phyloP scores from a whole-genome alignment of 2,888 invertebrate genomes.

The Sussaba pulchella region DNA sequence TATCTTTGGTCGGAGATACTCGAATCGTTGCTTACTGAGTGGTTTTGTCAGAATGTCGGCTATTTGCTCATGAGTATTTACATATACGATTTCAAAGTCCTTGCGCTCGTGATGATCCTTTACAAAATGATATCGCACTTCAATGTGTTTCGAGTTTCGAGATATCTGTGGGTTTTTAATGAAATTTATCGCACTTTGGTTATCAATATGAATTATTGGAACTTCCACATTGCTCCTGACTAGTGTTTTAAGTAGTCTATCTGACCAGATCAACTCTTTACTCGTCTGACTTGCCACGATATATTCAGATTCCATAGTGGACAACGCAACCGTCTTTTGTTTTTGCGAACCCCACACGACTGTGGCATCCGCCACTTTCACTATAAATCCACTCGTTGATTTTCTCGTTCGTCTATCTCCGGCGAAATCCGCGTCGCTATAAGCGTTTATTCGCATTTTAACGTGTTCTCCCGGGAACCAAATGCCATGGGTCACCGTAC shows the following conservation, averaged over 20 bases:
- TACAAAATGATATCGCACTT: not conserved
- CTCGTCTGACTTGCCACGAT: conserved; percentile 54
- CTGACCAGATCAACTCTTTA: conserved; percentile 55
- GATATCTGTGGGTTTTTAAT: conserved; percentile 6
- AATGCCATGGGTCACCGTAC: conserved; percentile 50
- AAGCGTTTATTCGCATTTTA: conserved; percentile 39
- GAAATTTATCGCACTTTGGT: conserved; percentile 34
- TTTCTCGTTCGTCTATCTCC: conserved; percentile 59
- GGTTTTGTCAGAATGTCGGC: not conserved
- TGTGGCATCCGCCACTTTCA: conserved; percentile 55
- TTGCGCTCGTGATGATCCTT: not conserved
- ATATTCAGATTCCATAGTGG: conserved; percentile 64
- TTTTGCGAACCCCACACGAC: conserved; percentile 63
- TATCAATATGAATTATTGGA: conserved; percentile 55
- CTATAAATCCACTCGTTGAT: conserved; percentile 65
- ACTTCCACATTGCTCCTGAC: not conserved
- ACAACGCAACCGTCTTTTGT: conserved; percentile 60
- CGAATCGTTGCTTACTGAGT: not conserved
- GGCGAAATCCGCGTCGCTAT: conserved; percentile 65
- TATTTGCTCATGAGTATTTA: not conserved
- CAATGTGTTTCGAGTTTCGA: not conserved
- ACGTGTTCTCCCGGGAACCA: conserved; percentile 15
- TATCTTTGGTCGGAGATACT: not conserved
- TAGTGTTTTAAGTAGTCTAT: conserved; percentile 48
- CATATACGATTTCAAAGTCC: not conserved